Conservation (phyloP, 1,140 invertebrate genomes). For the Drosophila prosaltans region DNA sequence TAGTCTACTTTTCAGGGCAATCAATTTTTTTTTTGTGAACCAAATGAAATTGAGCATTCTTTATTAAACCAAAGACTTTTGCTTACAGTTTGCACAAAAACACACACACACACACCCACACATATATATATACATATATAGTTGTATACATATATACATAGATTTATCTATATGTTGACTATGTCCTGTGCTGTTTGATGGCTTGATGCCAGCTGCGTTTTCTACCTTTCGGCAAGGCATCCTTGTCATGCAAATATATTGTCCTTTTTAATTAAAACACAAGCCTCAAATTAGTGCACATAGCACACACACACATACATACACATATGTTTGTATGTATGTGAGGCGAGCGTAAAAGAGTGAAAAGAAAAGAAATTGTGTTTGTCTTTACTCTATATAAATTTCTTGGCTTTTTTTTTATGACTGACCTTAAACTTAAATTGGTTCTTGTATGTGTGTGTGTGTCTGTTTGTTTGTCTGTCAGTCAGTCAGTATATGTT, state of each 20-base stretch:
- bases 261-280: constrained; percentile 80
- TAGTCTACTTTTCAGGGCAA: neutral
- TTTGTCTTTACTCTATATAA: constrained; percentile 28
- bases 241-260: constrained; percentile 76
- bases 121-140: neutral
- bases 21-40: neutral
- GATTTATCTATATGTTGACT: constrained; percentile 23
- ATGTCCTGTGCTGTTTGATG: constrained; percentile 45
- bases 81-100: neutral
- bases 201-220: constrained; percentile 69
- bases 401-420: constrained; percentile 28
- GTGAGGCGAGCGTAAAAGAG: neutral
- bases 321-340: neutral
- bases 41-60: neutral
- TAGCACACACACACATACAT: constrained; percentile 17
- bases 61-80: neutral
- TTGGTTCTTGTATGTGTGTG: constrained; percentile 31
- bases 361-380: constrained; percentile 5
- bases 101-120: neutral
- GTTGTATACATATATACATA: constrained; percentile 12
- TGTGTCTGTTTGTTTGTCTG: constrained; percentile 15
- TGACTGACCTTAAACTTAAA: constrained; percentile 51
- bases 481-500: neutral
- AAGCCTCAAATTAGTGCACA: constrained; percentile 75
- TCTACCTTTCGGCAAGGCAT: constrained; percentile 27